Conservation (phyloP, 1,140 invertebrate genomes). For the Pygmarrhopalites habei region DNA sequence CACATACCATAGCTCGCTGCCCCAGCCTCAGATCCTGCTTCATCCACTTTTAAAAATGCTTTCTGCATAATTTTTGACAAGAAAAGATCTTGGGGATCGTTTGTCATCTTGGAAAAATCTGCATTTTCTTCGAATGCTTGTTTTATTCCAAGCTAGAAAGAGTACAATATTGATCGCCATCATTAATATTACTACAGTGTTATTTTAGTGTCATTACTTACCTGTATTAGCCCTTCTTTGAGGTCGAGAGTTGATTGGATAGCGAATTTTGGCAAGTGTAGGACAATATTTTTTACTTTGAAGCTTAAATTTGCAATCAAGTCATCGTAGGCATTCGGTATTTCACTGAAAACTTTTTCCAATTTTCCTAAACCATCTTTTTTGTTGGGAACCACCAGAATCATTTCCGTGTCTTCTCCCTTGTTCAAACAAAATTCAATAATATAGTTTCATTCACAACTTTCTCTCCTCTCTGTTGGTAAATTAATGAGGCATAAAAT, state of each 20-base stretch:
- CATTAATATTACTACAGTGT: too few relatives aligned
- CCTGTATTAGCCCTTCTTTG: slow-evolving; percentile 7
- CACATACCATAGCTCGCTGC: slow-evolving; percentile 24
- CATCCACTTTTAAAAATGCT: slow-evolving; percentile 9
- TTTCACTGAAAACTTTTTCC: neutral
- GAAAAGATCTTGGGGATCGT: neutral
- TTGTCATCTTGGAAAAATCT: slow-evolving; percentile 18
- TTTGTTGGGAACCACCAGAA: slow-evolving; percentile 18
- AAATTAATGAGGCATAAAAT: too few relatives aligned
- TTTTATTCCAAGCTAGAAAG: slow-evolving; percentile 14
- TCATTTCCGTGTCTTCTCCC: too few relatives aligned
- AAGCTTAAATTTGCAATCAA: neutral
- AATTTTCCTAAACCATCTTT: slow-evolving; percentile 8
- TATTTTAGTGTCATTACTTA: too few relatives aligned
- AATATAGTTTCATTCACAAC: too few relatives aligned
- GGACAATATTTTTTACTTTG: slow-evolving; percentile 9
- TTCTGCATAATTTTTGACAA: slow-evolving; percentile 26
- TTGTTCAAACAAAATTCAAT: too few relatives aligned
- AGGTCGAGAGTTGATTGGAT: slow-evolving; percentile 19
- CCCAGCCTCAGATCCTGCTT: slow-evolving; percentile 21
- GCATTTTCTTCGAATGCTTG: slow-evolving; percentile 16
- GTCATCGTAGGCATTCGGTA: neutral
- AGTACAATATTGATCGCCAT: too few relatives aligned
- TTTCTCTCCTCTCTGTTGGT: too few relatives aligned
- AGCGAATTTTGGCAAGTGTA: slow-evolving; percentile 19